These are phyloP conservation scores for Podiceps cristatus DNA, from an alignment of 2,113 vertebrate genomes.

Conservation along the genomic window DNA sequence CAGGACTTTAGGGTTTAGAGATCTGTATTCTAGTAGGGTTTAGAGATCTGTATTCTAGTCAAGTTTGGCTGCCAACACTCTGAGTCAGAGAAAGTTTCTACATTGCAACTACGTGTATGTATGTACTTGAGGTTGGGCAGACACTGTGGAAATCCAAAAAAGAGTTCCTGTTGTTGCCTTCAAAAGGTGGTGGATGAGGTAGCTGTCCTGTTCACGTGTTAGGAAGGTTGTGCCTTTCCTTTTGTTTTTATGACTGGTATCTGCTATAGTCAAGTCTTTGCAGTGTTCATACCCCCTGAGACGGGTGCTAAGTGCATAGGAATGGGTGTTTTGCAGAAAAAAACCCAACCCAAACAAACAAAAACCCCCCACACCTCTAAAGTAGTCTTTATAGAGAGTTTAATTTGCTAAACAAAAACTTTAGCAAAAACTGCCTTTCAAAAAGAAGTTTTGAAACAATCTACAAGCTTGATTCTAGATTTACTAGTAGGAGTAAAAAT, in stretches of 20 bases:
- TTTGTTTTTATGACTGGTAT: background rate
- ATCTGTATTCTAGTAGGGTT: background rate
- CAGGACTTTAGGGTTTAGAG: background rate
- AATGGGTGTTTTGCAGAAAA: background rate
- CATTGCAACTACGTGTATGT: background rate
- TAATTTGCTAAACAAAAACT: background rate
- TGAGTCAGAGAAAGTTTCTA: background rate
- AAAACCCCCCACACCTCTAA: background rate
- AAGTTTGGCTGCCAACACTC: background rate
- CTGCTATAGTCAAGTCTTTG: background rate
- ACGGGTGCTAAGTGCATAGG: background rate
- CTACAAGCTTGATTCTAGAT: background rate
- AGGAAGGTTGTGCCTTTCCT: background rate
- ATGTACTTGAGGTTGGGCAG: background rate
- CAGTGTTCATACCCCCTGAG: background rate
- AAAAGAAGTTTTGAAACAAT: background rate
- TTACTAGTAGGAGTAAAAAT: background rate
- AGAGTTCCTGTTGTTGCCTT: background rate
- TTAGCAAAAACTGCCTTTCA: background rate
- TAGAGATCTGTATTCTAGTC: background rate
- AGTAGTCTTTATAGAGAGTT: background rate
- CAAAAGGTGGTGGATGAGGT: background rate
- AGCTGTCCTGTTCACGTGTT: background rate
- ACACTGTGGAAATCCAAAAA: background rate
- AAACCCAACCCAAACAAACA: background rate